Conservation (phyloP, 2,113 vertebrate species). For the Ptilorrhoa leucosticta region DNA sequence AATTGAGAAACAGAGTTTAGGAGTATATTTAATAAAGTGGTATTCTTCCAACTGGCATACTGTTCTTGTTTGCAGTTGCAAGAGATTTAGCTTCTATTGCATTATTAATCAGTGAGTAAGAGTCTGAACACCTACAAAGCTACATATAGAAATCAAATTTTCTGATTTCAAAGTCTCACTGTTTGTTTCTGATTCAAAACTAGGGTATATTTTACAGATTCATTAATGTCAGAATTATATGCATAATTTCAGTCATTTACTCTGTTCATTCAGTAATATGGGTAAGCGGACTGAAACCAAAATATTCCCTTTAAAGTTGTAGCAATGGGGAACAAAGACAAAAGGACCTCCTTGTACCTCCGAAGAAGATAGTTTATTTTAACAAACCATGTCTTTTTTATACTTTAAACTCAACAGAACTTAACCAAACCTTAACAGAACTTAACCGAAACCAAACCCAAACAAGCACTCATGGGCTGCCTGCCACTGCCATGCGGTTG, state of each 20-base stretch:
- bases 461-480: neutral
- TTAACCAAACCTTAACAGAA: neutral
- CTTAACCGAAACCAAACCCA: rapidly evolving
- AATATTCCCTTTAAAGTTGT: neutral
- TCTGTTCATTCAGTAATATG: neutral
- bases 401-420: neutral
- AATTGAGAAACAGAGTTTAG: neutral
- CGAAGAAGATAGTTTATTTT: neutral
- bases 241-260: neutral
- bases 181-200: neutral
- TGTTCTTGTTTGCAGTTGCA: neutral
- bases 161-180: neutral
- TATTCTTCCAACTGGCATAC: neutral
- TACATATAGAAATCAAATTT: neutral
- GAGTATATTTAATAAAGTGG: neutral
- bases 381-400: neutral
- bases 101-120: neutral
- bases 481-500: rapidly evolving
- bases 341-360: neutral
- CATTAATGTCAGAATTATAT: neutral
- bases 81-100: neutral
- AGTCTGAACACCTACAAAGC: neutral
- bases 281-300: neutral
- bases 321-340: neutral
- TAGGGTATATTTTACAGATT: neutral